Evolutionary conservation across 2,113 vertebrate genomes (phyloP).

Genomic region (Accipiter cooperii): DNA sequence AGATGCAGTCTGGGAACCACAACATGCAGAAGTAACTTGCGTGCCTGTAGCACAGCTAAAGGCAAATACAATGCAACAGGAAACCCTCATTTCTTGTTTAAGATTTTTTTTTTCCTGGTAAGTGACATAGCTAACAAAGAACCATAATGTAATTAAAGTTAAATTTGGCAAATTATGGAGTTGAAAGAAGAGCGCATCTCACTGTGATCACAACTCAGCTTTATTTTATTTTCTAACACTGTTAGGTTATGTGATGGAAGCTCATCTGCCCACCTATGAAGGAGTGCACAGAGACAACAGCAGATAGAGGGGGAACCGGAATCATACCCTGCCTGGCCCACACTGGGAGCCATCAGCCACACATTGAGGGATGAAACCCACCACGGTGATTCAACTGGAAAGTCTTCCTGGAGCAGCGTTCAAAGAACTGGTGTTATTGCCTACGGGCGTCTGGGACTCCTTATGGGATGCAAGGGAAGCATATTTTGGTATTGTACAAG

Average conservation of each 20-base stretch:
- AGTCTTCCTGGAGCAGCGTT: not conserved
- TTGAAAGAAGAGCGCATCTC: not conserved
- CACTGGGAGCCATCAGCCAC: not conserved
- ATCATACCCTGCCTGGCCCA: not conserved
- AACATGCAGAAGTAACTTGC: not conserved
- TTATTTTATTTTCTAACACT: not conserved
- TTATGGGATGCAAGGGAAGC: not conserved
- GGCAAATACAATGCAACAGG: not conserved
- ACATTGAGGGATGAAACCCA: not conserved
- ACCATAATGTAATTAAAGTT: not conserved
- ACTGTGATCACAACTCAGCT: not conserved
- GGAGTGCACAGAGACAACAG: not conserved
- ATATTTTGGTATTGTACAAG: not conserved
- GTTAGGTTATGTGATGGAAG: not conserved
- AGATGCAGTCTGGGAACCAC: not conserved
- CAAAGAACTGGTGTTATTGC: not conserved
- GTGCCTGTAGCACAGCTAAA: not conserved
- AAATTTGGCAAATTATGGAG: not conserved
- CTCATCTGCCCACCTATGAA: accelerated
- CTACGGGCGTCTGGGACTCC: not conserved
- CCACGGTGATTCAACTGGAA: not conserved
- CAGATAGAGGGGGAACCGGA: accelerated
- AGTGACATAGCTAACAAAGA: not conserved
- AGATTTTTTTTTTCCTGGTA: not conserved
- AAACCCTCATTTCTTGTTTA: not conserved